phyloP scores from a whole-genome alignment of 2,888 invertebrate species.

The Orthosia gracilis region DNA sequence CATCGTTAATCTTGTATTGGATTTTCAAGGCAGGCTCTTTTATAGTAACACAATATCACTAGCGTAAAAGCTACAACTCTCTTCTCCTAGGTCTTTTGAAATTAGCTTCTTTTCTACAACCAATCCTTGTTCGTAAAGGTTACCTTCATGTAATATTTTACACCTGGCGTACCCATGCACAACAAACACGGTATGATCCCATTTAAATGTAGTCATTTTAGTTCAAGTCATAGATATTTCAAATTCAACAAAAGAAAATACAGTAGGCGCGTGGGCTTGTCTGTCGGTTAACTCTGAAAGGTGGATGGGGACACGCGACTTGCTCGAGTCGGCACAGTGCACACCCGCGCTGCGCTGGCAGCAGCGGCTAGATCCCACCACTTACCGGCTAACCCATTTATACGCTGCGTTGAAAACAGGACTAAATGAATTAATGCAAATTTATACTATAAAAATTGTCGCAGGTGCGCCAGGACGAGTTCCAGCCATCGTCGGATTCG shows the following conservation, averaged over 20 bases:
- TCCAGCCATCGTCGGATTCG: conserved; percentile 88
- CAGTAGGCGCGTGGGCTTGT: conserved; percentile 57
- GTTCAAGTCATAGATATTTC: conserved; percentile 4
- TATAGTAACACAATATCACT: not conserved
- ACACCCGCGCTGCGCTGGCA: conserved; percentile 31
- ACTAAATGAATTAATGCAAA: conserved; percentile 91
- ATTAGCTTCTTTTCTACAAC: not conserved
- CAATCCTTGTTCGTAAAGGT: not conserved
- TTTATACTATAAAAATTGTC: conserved; percentile 91
- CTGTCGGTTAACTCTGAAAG: conserved; percentile 69
- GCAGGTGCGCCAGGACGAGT: conserved; percentile 90
- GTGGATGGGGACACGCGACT: conserved; percentile 68
- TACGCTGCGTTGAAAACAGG: conserved; percentile 88
- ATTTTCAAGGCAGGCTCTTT: not conserved
- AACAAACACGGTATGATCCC: not conserved
- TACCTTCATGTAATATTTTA: not conserved
- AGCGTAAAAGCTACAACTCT: not conserved
- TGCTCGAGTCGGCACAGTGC: conserved; percentile 56
- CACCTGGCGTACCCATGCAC: not conserved
- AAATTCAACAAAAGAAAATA: conserved; percentile 50
- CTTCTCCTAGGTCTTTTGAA: not conserved
- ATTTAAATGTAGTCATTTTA: not conserved
- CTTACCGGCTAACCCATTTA: conserved; percentile 91
- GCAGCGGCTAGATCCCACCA: conserved; percentile 84
- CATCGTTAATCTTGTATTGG: too few species aligned